phyloP scores from a whole-genome alignment of 1,140 invertebrate species.

The Nasonia giraulti region DNA sequence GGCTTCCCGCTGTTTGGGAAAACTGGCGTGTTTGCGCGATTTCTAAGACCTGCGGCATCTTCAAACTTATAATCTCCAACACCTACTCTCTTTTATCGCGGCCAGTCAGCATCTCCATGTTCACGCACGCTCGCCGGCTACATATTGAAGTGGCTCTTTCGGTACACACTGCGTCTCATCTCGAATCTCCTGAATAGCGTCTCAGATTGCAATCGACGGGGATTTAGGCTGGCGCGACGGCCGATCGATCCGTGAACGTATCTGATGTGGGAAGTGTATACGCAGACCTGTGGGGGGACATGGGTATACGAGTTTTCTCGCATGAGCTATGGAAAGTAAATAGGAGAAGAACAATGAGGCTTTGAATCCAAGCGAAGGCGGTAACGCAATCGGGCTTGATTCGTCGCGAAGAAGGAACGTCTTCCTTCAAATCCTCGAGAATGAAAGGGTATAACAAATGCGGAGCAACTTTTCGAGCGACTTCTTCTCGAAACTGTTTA shows the following conservation, averaged over 20 bases:
- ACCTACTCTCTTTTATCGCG: too few relatives aligned
- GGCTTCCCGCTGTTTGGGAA: too few relatives aligned
- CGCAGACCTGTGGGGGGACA: not conserved
- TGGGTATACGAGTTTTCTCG: not conserved
- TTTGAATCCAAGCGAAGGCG: too few relatives aligned
- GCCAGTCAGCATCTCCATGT: too few relatives aligned
- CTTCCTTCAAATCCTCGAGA: not conserved
- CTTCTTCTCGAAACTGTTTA: not conserved
- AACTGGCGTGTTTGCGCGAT: too few relatives aligned
- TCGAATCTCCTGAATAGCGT: constrained; percentile 1
- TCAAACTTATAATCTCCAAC: too few relatives aligned
- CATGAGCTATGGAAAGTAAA: too few relatives aligned
- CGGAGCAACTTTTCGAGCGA: not conserved
- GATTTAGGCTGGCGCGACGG: constrained; percentile 23
- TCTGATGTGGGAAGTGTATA: too few relatives aligned
- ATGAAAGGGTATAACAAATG: not conserved
- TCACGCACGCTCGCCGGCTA: too few relatives aligned
- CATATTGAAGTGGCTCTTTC: not conserved
- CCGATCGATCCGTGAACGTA: not conserved
- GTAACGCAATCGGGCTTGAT: not conserved
- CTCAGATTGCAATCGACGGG: constrained; percentile 25
- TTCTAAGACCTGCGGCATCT: too few relatives aligned
- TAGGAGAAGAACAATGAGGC: not conserved
- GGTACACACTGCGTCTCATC: not conserved
- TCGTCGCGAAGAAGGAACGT: not conserved